Conservation (phyloP, 35 echinoderm and acorn worm species). For the Apostichopus japonicus region DNA sequence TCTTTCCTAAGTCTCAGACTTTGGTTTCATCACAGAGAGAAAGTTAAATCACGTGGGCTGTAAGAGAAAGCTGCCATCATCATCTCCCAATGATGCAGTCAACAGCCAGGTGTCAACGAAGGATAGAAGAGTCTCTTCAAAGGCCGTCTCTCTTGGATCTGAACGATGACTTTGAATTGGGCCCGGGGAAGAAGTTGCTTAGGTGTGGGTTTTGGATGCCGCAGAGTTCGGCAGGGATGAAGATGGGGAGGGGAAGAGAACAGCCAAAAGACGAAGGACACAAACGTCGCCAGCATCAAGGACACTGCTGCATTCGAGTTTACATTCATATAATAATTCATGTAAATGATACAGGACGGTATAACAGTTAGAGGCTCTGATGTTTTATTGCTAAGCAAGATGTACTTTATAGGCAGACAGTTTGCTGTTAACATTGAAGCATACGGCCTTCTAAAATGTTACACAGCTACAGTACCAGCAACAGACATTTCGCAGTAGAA, state of each 20-base stretch:
- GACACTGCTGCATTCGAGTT: no score
- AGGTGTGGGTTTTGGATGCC: background rate
- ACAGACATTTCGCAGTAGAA: no score
- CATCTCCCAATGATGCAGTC: background rate
- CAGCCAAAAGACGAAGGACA: constrained; percentile 16
- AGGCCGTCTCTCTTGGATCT: background rate
- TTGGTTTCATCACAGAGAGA: no score
- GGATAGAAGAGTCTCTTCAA: background rate
- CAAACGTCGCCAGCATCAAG: constrained; percentile 4
- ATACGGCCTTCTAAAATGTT: no score
- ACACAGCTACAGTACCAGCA: no score
- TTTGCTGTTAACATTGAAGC: no score
- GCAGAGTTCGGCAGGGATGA: background rate
- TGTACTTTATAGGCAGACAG: no score
- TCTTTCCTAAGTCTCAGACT: no score
- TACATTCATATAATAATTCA: no score
- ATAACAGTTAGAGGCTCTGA: no score
- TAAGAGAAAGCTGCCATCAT: constrained; percentile 10
- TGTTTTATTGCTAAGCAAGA: no score
- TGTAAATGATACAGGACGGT: no score
- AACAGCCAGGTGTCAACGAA: background rate
- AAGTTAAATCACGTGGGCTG: background rate
- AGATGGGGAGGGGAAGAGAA: background rate
- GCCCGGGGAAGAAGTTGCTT: constrained; percentile 5
- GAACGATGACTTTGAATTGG: constrained; percentile 36